Conservation (phyloP, 2,797 vertebrate species). For the Galagoides demidoff region DNA sequence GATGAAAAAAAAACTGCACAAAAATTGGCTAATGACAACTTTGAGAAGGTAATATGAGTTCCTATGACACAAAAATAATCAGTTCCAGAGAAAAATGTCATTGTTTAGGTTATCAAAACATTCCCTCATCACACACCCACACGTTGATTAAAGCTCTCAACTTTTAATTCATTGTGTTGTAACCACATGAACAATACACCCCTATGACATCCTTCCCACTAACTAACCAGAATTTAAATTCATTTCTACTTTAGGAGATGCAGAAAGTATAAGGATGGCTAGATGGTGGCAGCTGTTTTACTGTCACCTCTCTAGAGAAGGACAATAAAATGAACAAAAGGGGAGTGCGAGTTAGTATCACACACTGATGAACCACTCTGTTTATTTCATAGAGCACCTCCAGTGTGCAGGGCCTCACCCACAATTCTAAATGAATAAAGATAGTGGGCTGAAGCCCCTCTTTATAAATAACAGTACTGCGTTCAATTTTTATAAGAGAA, state of each 20-base stretch:
- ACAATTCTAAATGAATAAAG: slow-evolving; percentile 10
- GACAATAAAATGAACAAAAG: not conserved
- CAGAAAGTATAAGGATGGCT: not conserved
- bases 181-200: not conserved
- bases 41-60: not conserved
- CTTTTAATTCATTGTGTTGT: not conserved
- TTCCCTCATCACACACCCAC: not conserved
- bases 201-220: not conserved
- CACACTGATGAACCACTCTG: not conserved
- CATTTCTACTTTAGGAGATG: not conserved
- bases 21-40: not conserved
- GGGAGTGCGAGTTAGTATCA: not conserved
- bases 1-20: not conserved
- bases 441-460: not conserved
- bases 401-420: not conserved
- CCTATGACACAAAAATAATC: not conserved
- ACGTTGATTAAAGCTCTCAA: not conserved
- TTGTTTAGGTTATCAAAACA: not conserved
- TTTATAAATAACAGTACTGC: not conserved
- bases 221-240: not conserved
- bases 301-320: not conserved
- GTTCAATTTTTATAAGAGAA: not conserved
- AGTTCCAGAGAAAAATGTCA: not conserved
- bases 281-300: not conserved
- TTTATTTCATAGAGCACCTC: not conserved